These are phyloP conservation scores for Syrrhaptes paradoxus DNA, from an alignment of 2,113 vertebrate species.

Conservation along the genomic window DNA sequence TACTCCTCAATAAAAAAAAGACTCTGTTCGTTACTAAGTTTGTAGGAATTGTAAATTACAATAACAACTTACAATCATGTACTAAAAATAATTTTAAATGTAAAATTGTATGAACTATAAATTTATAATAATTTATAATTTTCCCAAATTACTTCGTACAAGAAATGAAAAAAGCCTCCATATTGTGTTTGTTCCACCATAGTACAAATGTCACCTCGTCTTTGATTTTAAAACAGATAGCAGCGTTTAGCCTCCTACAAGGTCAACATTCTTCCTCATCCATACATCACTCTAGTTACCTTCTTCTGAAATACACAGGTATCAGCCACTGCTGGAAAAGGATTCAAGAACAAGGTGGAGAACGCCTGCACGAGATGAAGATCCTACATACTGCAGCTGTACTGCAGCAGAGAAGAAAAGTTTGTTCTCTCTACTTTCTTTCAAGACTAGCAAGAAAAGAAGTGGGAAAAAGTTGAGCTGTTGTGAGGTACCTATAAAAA, in stretches of 20 bases:
- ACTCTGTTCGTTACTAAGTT: not conserved
- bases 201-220: not conserved
- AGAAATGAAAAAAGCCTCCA: not conserved
- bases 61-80: not conserved
- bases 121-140: not conserved
- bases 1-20: not conserved
- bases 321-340: not conserved
- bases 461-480: not conserved
- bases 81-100: not conserved
- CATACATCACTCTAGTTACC: not conserved
- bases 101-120: not conserved
- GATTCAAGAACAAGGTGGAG: not conserved
- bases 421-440: not conserved
- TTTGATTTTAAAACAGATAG: not conserved
- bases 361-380: not conserved
- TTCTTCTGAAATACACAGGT: not conserved
- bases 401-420: not conserved
- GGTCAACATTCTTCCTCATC: not conserved
- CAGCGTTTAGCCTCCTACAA: not conserved
- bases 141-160: not conserved
- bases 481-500: not conserved
- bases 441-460: not conserved
- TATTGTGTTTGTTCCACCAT: not conserved
- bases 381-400: not conserved
- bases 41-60: not conserved